Evolutionary conservation across 1,140 invertebrate genomes (phyloP).

Genomic region (Calephelis virginiensis): DNA sequence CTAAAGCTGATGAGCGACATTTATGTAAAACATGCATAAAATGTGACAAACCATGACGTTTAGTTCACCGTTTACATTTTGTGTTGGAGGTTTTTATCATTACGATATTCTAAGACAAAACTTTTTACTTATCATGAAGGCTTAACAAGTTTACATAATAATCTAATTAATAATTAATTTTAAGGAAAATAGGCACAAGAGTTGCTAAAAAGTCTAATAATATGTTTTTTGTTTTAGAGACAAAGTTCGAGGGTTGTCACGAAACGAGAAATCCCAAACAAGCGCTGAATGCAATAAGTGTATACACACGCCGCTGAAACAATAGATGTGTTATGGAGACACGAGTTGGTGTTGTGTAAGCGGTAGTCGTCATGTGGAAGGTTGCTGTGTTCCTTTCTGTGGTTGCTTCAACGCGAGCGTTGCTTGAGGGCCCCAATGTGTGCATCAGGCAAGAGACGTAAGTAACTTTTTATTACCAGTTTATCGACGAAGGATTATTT

Average conservation of each 20-base stretch:
- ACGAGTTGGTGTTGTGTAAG: constrained; percentile 40
- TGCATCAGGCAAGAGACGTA: constrained; percentile 63
- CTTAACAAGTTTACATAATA: too few relatives aligned
- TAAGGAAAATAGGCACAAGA: too few relatives aligned
- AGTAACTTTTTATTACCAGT: constrained; percentile 34
- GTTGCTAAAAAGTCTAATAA: neutral
- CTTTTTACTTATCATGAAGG: too few relatives aligned
- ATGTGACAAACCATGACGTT: too few relatives aligned
- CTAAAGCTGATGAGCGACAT: too few relatives aligned
- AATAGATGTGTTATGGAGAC: constrained; percentile 64
- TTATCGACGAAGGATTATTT: too few relatives aligned
- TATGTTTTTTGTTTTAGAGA: constrained; percentile 14
- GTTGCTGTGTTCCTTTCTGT: constrained; percentile 39
- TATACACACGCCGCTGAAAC: constrained; percentile 38
- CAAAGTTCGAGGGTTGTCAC: neutral
- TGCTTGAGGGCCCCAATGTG: constrained; percentile 68
- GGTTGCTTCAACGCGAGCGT: constrained; percentile 34
- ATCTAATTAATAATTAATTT: too few relatives aligned
- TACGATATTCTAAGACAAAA: too few relatives aligned
- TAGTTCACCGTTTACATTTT: too few relatives aligned
- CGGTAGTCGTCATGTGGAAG: constrained; percentile 54
- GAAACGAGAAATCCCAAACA: constrained; percentile 20
- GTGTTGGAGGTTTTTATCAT: too few relatives aligned
- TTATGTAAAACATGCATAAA: too few relatives aligned
- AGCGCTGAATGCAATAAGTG: constrained; percentile 32